Conservation (phyloP, 1,140 invertebrate genomes). For the Lepidurus couesii region DNA sequence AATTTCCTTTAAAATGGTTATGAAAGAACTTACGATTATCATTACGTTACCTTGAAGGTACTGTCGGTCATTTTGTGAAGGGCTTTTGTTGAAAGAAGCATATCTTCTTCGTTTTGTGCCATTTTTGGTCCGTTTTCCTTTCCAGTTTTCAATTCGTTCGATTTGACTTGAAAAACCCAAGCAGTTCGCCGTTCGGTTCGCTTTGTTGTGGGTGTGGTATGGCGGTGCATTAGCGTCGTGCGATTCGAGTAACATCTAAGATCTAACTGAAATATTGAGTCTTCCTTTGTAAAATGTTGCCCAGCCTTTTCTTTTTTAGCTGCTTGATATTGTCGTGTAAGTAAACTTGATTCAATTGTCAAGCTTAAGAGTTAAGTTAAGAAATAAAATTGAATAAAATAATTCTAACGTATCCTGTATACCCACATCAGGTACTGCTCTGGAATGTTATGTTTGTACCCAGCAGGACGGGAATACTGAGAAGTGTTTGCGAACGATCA, state of each 20-base stretch:
- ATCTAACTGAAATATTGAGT: too few relatives aligned
- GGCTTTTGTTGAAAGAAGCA: not conserved
- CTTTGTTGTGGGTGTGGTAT: not conserved
- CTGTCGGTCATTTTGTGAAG: not conserved
- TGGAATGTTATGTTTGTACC: slow-evolving; percentile 93
- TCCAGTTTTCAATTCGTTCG: not conserved
- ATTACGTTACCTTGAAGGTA: not conserved
- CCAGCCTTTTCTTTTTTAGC: not conserved
- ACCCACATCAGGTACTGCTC: slow-evolving; percentile 54
- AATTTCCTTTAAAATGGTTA: not conserved
- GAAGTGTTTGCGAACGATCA: slow-evolving; percentile 88
- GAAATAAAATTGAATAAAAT: not conserved
- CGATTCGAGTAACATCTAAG: not conserved
- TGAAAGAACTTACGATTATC: not conserved
- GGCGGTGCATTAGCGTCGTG: not conserved
- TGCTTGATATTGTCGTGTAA: not conserved
- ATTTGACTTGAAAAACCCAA: not conserved
- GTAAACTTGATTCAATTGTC: not conserved
- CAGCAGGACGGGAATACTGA: slow-evolving; percentile 86
- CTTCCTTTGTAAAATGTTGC: not conserved
- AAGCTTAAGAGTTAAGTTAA: not conserved
- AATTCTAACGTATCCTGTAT: not conserved
- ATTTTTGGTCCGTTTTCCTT: not conserved
- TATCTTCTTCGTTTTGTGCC: not conserved
- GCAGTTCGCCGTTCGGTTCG: not conserved